These are phyloP conservation scores for Tortricodes alternella DNA, from an alignment of 2,888 invertebrate species.

Conservation along the genomic window DNA sequence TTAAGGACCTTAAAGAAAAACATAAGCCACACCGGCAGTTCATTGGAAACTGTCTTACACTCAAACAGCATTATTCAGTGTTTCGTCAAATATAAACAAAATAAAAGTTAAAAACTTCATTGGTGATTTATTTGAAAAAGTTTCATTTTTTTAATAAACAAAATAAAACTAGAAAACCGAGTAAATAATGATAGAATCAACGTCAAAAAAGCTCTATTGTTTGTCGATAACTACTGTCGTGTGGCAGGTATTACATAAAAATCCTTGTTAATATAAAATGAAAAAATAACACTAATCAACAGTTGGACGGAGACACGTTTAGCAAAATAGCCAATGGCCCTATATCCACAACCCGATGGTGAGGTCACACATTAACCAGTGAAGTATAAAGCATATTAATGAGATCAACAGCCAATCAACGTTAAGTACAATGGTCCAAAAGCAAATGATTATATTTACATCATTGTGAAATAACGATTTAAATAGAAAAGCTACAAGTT, in stretches of 20 bases:
- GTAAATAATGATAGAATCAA: too few relatives aligned
- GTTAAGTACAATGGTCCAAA: conserved; percentile 51
- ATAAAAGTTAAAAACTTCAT: not conserved
- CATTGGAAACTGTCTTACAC: not conserved
- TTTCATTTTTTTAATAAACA: not conserved
- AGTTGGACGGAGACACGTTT: conserved; percentile 24
- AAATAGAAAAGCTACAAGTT: not conserved
- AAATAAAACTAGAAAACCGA: too few relatives aligned
- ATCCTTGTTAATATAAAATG: conserved; percentile 19
- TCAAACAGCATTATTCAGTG: not conserved
- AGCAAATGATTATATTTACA: not conserved
- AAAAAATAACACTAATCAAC: conserved; percentile 24
- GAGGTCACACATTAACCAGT: conserved; percentile 27
- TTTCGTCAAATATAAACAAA: not conserved
- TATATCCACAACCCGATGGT: conserved; percentile 20
- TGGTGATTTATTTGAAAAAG: not conserved
- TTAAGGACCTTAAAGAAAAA: not conserved
- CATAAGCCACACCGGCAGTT: too few relatives aligned
- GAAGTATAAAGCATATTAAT: conserved; percentile 46
- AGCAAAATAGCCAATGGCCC: conserved; percentile 17
- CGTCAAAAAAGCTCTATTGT: too few relatives aligned
- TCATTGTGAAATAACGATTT: not conserved
- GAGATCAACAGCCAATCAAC: conserved; percentile 73
- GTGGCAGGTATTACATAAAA: conserved; percentile 8
- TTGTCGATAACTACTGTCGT: conserved; percentile 1